Base-by-base conservation (phyloP, 2,113 vertebrate species). In the Lycaon pictus region DNA sequence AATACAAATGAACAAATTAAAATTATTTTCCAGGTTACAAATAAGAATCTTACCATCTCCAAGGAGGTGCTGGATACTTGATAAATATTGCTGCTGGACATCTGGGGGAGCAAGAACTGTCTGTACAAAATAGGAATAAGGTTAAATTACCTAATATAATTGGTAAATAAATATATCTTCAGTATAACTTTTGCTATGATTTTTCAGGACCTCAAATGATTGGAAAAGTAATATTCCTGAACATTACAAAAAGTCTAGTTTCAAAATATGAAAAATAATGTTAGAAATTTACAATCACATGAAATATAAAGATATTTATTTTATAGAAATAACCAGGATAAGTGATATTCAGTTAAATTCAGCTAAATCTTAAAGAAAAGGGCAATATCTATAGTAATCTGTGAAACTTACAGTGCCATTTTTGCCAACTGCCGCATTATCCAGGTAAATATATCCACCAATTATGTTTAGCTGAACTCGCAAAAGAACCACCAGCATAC, bases 1-100 rank as follows among this genome's bases (percentile, higher is more conserved):
- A 23, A 80, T 62, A 90, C 48, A 93, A 95, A 56, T 15, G 53
- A 25, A 62, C 74, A 95, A 84, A 88, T 0, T 62, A 97, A 87
- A 79, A 20, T 6, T 69, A 82, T 15, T 86, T 77, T 25, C 84
- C 11, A 98, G 51, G 56, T 93, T 15, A 83, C 1, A 96, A 53
- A 56, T 7, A 85, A 96, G n/a, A 53, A 84, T 60, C 98, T 97
- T 98, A 99, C 99, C 99, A 13, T 99, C 99, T 98, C 99, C 99
- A 79, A 99, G 98, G 27, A 99, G 99, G 95, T 99, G 99, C 53
- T 99, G 99, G 98, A 99, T 99, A 96, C 99, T 99, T 79, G 99
- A 99, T 96, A 99, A 98, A 98, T 99, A 99, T 91, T 99, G 99
- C 98, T 99, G 99, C 96, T 99, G 99, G 67, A 99, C 99, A 55